Evolutionary conservation across 2,113 vertebrate genomes (phyloP), one percentile per base, ranked within the genome.

Genomic region (Etia nguti): DNA sequence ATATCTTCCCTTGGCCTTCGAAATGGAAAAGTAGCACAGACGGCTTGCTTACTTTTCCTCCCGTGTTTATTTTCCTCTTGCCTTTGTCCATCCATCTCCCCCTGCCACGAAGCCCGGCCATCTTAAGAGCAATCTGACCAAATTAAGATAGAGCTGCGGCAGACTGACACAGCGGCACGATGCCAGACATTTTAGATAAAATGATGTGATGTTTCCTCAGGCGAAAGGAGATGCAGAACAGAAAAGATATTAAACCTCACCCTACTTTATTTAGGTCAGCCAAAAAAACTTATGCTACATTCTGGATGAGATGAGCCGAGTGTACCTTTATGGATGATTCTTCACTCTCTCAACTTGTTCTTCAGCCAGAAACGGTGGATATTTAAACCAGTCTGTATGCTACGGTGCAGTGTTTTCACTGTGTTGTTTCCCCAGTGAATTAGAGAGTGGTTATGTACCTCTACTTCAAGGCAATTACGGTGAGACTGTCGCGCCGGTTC

Each of bases 61-160:
- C 84, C 8, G 5, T 91, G 92, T 92, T 93, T 94, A 93, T 94
- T 92, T 92, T 90, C 86, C 90, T 88, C 38, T 54, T 70, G 81
- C 85, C 81, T 90, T 68, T 77, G 65, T 86, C 91, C 89, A 89
- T 90, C 85, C 73, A n/a, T 84, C 84, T 82, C 80, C 82, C 36
- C 73, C 50, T 18, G n/a, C 60, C 73, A 38, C 34, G 1, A 55
- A 52, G 54, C 83, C 88, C 79, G 46, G 85, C 88, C 90, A 70
- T 91, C 50, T 90, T 60, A 60, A 11, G 56, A 89, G 75, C 80
- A 79, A 92, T 70, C 90, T 50, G 81, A 79, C 73, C 86, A 87
- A 87, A 94, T 89, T 82, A 85, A 94, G 87, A 90, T 60, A 54
- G 3, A 60, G 86, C 84, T 57, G 68, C 31, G 15, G 86, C 56